Evolutionary conservation across 1,140 invertebrate species (phyloP), one percentile per base, ranked within the genome.

Genomic region (Notospermus geniculatus): DNA sequence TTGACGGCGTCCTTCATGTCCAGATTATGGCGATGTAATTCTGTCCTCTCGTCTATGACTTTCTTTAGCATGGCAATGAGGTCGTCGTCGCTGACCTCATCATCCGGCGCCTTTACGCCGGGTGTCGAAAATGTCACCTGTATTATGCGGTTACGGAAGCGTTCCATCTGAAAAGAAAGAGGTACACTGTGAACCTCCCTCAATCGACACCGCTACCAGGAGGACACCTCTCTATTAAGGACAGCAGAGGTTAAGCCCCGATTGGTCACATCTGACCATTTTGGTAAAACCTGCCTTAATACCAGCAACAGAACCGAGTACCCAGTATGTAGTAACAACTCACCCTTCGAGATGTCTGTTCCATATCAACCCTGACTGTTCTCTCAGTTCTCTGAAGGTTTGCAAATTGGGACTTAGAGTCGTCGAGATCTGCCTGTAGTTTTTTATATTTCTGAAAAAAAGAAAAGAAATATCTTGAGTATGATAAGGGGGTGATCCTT

Each of bases 341-440:
- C 57, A 80, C 79, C 71, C 67, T 70, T 59, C 78, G 78, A 19
- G 69, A 58, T 22, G 67, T 43, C 57, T 82, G 77, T 63, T 82
- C 77, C 41, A 80, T 58, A 63, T 81, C 79, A 2, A 81, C 73
- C 39, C 78, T 64, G 39, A 80, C 77, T 19, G 73, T 66, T 56
- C 77, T 53, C 59, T 82, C 80, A 15, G 78, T 66, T 53, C 79
- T 62, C 64, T 80, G 73, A 15, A 79, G 64, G 63, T 81, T 78
- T 19, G 69, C 54, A 15, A 71, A 63, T 59, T 80, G 73, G 17
- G 67, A 58, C 46, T 74, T 76, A 2, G 66, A 60, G 25, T 64
- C 27, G 17, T 79, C 76, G 5, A 76, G 52, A 36, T 79, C 71
- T 9, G 60, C 28, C 62, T 76, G 71, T 0, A 75, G 30, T 60